These are phyloP conservation scores for Drosophila pegasa DNA, from an alignment of 2,888 invertebrate genomes.

Conservation along the genomic window DNA sequence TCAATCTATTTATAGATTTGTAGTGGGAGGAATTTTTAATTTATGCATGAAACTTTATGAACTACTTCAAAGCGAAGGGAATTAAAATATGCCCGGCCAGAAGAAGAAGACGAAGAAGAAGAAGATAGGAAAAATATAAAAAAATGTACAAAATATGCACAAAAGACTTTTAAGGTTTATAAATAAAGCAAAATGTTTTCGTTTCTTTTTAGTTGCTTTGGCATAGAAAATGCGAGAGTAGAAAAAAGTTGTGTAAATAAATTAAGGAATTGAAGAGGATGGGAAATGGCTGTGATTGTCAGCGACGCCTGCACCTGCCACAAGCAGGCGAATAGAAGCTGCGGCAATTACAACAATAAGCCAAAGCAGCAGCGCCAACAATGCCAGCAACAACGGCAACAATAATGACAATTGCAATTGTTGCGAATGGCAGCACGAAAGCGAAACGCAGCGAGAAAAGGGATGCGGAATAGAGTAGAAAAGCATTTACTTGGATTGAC, in stretches of 20 bases:
- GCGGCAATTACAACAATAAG: constrained; percentile 58
- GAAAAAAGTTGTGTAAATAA: constrained; percentile 28
- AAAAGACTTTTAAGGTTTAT: constrained; percentile 7
- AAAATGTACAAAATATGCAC: background rate
- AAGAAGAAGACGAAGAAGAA: background rate
- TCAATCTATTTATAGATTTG: background rate
- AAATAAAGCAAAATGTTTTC: background rate
- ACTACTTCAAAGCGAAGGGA: constrained; percentile 3
- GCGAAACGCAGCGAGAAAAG: constrained; percentile 34
- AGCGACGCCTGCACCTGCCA: constrained; percentile 55
- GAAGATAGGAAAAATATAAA: too few species aligned
- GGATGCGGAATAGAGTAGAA: constrained; percentile 56
- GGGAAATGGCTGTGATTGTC: constrained; percentile 61
- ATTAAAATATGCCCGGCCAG: background rate
- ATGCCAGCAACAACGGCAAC: constrained; percentile 34
- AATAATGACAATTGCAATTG: constrained; percentile 62
- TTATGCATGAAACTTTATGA: constrained; percentile 10
- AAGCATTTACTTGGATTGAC: constrained; percentile 78
- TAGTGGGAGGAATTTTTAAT: background rate
- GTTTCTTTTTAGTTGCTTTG: background rate
- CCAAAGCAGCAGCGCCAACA: constrained; percentile 41
- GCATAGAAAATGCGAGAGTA: background rate
- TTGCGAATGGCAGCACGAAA: constrained; percentile 27
- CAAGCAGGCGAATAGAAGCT: constrained; percentile 53
- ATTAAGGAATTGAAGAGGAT: constrained; percentile 27